Conservation (phyloP, 64 coral and sea anemone species). For the Dendronephthya gigantea region DNA sequence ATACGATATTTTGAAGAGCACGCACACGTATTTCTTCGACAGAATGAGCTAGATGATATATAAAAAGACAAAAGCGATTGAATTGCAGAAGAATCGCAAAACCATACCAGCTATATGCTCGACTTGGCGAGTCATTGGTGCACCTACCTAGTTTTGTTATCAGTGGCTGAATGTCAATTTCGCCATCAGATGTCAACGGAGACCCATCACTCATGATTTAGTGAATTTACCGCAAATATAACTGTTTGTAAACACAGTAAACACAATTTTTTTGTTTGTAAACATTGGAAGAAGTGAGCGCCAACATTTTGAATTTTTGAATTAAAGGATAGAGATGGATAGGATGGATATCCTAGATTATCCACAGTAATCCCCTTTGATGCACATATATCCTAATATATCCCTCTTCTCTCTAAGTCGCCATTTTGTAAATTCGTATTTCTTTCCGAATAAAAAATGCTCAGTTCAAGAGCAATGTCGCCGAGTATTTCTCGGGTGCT, state of each 20-base stretch:
- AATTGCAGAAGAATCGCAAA: too few relatives aligned
- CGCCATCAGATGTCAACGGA: neutral
- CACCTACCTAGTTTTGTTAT: neutral
- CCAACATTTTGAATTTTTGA: too few relatives aligned
- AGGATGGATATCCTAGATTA: too few relatives aligned
- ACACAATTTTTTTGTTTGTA: neutral
- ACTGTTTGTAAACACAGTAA: too few relatives aligned
- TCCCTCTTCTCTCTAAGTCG: neutral
- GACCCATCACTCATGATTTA: neutral
- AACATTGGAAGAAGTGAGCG: neutral
- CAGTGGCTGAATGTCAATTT: neutral
- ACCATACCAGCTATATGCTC: too few relatives aligned
- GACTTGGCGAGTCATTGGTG: neutral
- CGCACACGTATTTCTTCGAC: slow-evolving; percentile 82
- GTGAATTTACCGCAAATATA: neutral
- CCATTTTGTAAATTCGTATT: neutral
- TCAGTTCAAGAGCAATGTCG: slow-evolving; percentile 16
- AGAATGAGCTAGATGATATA: slow-evolving; percentile 47
- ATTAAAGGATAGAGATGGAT: too few relatives aligned
- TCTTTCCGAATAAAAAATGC: slow-evolving; percentile 1
- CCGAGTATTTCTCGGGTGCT: neutral
- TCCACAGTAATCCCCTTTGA: too few relatives aligned
- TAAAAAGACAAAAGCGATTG: too few relatives aligned
- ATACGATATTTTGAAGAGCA: slow-evolving; percentile 71
- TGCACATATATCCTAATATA: too few relatives aligned